Base-by-base conservation (phyloP, 1,140 invertebrate species). In the Drosophila serrata region DNA sequence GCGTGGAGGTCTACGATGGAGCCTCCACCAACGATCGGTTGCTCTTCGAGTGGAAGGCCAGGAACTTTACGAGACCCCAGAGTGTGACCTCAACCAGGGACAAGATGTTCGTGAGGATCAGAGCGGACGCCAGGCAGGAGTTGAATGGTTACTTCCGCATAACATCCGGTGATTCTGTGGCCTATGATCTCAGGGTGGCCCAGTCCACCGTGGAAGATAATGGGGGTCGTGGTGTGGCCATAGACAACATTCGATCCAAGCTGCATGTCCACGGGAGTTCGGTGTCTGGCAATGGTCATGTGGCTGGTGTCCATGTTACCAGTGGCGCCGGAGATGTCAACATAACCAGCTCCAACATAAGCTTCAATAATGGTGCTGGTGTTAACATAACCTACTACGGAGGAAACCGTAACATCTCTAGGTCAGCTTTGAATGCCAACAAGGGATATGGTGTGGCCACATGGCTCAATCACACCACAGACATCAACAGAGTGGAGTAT, bases 301-400 rank as follows among this genome's bases (percentile, higher is more conserved):
- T 97, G 9, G 97, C 97, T 8, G 98, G 98, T 3, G 94, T 99
- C 8, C 97, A 98, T 84, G 95, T 99, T 6, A 93, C 95, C 0
- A 95, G 94, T 70, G 98, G 98, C 1, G 97, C 96, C 1, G 97
- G 97, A n/a, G 97, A 98, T 87, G 95, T 99, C 0, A 98, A 99
- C 84, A 95, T 99, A 4, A 99, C 98, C 6, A 95, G 96, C 75
- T 98, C 97, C 68, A 94, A 96, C 81, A 97, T 99, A 40, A 96
- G 95, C 1, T 96, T 98, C 77, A 99, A 99, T 92, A 95, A 96
- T 82, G 99, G 98, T 0, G 98, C 99, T 75, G 97, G 97, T 4
- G 94, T 97, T 6, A 98, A 99, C 81, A 96, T 99, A 5, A 98
- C 98, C 0, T 97, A 97, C 63, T 96, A 97, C 2, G 98, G 98